Conservation (phyloP, 2,113 vertebrate genomes). For the Boleophthalmus pectinirostris region DNA sequence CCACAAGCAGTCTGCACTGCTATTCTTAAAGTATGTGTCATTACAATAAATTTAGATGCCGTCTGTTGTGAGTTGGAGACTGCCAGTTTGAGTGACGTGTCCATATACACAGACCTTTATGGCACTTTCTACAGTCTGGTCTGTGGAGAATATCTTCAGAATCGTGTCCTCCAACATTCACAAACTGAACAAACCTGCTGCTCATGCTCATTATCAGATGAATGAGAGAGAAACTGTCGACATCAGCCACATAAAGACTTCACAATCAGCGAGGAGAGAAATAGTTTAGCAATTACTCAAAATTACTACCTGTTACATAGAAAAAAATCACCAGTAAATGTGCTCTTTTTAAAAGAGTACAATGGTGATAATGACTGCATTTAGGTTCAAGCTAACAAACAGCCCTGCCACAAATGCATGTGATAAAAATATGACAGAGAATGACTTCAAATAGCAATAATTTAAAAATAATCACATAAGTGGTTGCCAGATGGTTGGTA, state of each 20-base stretch:
- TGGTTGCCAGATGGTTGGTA: too few relatives aligned
- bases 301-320: not conserved
- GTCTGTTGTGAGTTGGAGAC: not conserved
- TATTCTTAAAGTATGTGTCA: not conserved
- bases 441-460: too few relatives aligned
- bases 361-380: not conserved
- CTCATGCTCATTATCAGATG: slow-evolving; percentile 6
- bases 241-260: not conserved
- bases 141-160: not conserved
- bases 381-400: not conserved
- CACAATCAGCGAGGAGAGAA: not conserved
- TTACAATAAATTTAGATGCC: not conserved
- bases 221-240: slow-evolving; percentile 10
- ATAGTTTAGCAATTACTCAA: not conserved
- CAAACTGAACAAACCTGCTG: slow-evolving; percentile 7
- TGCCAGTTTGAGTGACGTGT: not conserved
- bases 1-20: not conserved
- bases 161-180: not conserved
- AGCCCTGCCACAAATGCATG: not conserved
- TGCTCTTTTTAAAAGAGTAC: not conserved
- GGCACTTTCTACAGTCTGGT: not conserved
- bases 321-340: not conserved
- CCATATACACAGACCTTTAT: not conserved
- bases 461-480: too few relatives aligned
- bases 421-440: too few relatives aligned